Conservation (phyloP, 2,113 vertebrate genomes). For the Microtus oregoni region DNA sequence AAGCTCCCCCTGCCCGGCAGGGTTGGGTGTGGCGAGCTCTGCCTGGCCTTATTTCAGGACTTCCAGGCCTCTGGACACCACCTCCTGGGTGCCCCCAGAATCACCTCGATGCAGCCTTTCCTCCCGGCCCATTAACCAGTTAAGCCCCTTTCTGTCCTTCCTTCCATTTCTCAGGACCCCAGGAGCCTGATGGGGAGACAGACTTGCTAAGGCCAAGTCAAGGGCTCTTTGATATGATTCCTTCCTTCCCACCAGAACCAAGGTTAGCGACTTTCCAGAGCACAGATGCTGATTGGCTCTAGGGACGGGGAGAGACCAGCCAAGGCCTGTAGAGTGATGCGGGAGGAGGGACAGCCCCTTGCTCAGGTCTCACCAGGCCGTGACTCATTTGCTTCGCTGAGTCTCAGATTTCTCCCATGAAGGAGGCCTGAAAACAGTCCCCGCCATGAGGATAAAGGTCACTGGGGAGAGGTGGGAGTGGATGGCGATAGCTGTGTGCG, state of each 20-base stretch:
- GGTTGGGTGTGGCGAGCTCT: too few relatives aligned
- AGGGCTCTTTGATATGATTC: background rate
- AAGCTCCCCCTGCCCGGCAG: background rate
- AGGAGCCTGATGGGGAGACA: background rate
- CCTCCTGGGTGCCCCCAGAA: background rate
- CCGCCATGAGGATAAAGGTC: background rate
- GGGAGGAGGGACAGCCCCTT: background rate
- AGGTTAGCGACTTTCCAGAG: background rate
- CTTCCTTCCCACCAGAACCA: background rate
- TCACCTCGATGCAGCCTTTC: too few relatives aligned
- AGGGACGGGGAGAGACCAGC: background rate
- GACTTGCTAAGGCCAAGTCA: background rate
- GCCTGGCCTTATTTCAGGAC: background rate
- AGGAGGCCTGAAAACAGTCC: background rate
- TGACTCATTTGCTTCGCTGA: background rate
- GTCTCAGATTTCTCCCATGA: background rate
- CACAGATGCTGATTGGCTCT: too few relatives aligned
- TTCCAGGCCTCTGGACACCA: background rate
- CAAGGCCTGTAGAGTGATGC: background rate
- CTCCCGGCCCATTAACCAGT: background rate
- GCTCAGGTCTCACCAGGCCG: background rate
- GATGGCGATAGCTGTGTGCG: background rate
- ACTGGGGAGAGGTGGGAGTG: background rate
- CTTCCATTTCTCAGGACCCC: background rate
- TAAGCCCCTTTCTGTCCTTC: background rate